Conservation (phyloP, 2,113 vertebrate genomes). For the Puffinus mauretanicus region DNA sequence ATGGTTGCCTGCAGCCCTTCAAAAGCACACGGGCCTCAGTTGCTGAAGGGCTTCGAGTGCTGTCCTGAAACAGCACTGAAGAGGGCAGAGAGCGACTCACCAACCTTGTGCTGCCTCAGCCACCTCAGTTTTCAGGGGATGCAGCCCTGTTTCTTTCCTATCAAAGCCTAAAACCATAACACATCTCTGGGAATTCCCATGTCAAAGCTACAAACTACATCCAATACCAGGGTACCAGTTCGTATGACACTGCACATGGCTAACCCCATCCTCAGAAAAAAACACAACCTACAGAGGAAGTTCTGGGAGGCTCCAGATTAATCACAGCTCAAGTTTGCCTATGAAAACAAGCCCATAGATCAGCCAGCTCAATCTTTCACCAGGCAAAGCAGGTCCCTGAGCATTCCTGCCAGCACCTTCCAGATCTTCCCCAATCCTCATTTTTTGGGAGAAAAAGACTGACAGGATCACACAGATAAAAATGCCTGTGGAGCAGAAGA, state of each 20-base stretch:
- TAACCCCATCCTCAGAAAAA: not conserved
- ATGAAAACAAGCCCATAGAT: not conserved
- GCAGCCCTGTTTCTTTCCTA: not conserved
- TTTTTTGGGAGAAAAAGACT: not conserved
- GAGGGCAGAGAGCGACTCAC: not conserved
- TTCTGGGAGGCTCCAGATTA: not conserved
- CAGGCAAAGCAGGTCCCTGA: not conserved
- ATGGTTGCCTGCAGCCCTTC: not conserved
- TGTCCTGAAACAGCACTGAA: not conserved
- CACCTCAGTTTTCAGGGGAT: not conserved
- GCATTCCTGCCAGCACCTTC: not conserved
- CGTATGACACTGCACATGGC: not conserved
- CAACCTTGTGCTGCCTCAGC: not conserved
- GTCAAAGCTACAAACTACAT: not conserved
- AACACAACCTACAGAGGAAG: not conserved
- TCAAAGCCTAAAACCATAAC: not conserved
- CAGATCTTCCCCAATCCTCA: not conserved
- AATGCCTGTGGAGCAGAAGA: not conserved
- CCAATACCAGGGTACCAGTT: not conserved
- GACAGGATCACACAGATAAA: not conserved
- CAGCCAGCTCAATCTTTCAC: not conserved
- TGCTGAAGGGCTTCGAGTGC: not conserved
- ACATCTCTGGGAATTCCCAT: not conserved
- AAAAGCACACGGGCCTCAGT: fast-evolving
- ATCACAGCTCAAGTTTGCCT: not conserved